Evolutionary conservation across 2,797 vertebrate genomes (phyloP), one percentile per base, ranked within the genome.

Genomic region (Falco novaeseelandiae): DNA sequence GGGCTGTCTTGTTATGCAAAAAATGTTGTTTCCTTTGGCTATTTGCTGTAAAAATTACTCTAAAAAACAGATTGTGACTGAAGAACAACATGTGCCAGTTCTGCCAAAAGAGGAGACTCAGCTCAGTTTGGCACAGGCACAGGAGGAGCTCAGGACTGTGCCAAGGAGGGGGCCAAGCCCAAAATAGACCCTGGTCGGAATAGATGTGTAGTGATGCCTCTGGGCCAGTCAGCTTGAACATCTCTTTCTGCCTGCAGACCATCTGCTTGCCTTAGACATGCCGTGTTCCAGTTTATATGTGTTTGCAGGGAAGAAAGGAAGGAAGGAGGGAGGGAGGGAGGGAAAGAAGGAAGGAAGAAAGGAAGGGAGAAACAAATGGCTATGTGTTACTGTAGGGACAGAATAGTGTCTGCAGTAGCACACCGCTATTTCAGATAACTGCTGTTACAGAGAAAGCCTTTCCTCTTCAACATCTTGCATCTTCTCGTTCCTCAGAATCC

Each of bases 21-120:
- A 78, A 89, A 78, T 81, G 55, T 82, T 83, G 32, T 85, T 91
- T 91, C 74, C 49, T 93, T 87, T 71, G 49, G 81, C 83, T 89
- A 78, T 96, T 95, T 96, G 52, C 93, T 93, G 46, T 74, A 89
- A 92, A 96, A 96, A 83, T 78, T 0, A 70, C 69, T 90, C 23
- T 74, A n/a, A 91, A 95, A 93, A 74, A 3, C 93, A 95, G 93
- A 93, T 89, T 96, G 95, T 89, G 95, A 94, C 96, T 92, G 94
- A 96, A 94, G 88, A 97, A 94, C 91, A 94, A 54, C 61, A 89
- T 90, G 86, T 92, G 94, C 90, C 88, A 83, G 67, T 90, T 97
- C 93, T 83, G 57, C 94, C 62, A 87, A 76, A 89, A 66, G 74
- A 66, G 51, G 36, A 95, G 73, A 91, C 49, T 93, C 78, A 70